Evolutionary conservation across 2,888 invertebrate genomes (phyloP).

Genomic region (Polia nebulosa): DNA sequence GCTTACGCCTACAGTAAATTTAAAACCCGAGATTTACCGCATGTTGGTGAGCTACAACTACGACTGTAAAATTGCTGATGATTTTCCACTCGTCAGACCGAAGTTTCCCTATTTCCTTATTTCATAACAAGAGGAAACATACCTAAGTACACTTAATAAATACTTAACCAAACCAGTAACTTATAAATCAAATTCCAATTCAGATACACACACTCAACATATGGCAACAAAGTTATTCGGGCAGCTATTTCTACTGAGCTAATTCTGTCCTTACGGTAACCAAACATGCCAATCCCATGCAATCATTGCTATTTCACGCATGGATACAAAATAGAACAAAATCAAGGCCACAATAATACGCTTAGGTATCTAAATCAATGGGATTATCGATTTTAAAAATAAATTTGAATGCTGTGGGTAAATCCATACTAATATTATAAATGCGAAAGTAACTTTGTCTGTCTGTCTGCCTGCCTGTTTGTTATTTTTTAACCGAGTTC

Average conservation of each 20-base stretch:
- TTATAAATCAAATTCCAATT: conserved; percentile 30
- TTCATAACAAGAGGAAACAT: not conserved
- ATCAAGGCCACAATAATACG: conserved; percentile 62
- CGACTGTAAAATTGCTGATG: not conserved
- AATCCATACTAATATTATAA: not conserved
- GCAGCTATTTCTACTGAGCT: conserved; percentile 67
- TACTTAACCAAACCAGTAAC: conserved; percentile 16
- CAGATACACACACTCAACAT: conserved; percentile 42
- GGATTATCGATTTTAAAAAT: conserved; percentile 57
- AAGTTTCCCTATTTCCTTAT: conserved; percentile 1
- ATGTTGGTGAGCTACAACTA: too few relatives aligned
- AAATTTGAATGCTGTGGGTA: conserved; percentile 7
- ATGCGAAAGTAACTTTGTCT: not conserved
- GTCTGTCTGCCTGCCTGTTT: not conserved
- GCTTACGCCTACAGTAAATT: too few relatives aligned
- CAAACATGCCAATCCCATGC: conserved; percentile 71
- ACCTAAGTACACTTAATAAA: not conserved
- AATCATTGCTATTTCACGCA: conserved; percentile 78
- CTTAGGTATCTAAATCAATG: conserved; percentile 52
- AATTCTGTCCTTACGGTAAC: conserved; percentile 70
- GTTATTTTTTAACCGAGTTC: too few relatives aligned
- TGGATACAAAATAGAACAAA: conserved; percentile 71
- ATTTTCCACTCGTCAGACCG: not conserved
- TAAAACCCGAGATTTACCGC: too few relatives aligned
- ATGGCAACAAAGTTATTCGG: conserved; percentile 62